Evolutionary conservation across 2,888 invertebrate genomes (phyloP), one percentile per base, ranked within the genome.

Genomic region (Venusia cambrica): DNA sequence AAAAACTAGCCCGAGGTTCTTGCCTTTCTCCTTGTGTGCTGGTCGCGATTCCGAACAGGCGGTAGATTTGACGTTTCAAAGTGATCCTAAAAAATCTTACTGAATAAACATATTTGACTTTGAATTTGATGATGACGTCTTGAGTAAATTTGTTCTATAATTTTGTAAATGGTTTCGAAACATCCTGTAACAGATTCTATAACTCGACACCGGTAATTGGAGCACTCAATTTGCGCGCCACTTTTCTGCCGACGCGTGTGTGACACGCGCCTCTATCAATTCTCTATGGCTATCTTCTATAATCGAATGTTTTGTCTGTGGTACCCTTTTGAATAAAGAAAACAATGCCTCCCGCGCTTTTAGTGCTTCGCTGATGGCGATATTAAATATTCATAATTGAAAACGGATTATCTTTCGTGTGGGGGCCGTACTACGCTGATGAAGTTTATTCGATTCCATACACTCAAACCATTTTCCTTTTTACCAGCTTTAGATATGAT

Each of bases 171-270:
- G n/a, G n/a, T n/a, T n/a, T n/a, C n/a, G n/a, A n/a, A 42, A 11
- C 62, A 57, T 1, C 36, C 64, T 66, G 43, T 70, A 62, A n/a
- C 13, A 20, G 21, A 24, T 30, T 35, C 54, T 56, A 59, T 54
- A 73, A 80, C 61, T 54, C 68, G 74, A 81, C 64, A 73, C 75
- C 58, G 34, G 85, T 85, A 85, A 87, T 85, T 80, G 83, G 85
- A 87, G 83, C 81, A 77, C 81, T 87, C 83, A 84, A 84, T 87
- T 87, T 80, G 80, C 73, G 68, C 72, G 73, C 72, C 76, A 73
- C 66, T 72, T 77, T 58, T 57, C 65, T 66, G 71, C 53, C 62
- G 48, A 34, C 64, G 65, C 66, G 72, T 64, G 71, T 51, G 55
- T 43, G 36, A 38, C 71, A 58, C 63, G 57, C 62, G 64, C 48